Evolutionary conservation across 2,888 invertebrate genomes (phyloP).

Genomic region (Chesias legatella): DNA sequence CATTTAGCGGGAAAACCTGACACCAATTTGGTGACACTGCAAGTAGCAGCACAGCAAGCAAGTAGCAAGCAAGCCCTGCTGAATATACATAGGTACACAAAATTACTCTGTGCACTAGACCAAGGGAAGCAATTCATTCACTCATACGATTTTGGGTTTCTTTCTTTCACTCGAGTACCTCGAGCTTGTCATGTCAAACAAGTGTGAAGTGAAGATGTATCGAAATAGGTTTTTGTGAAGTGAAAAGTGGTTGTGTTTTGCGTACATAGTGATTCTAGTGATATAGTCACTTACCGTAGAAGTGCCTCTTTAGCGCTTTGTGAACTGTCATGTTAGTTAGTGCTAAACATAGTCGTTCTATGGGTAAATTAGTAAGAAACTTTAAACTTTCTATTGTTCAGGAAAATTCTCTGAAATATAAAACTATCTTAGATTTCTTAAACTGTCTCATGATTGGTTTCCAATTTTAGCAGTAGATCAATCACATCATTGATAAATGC

Average conservation of each 20-base stretch:
- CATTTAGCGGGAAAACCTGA: too few relatives aligned
- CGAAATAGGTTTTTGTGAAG: constrained; percentile 15
- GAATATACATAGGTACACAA: too few relatives aligned
- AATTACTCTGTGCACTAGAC: too few relatives aligned
- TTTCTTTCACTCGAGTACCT: background rate
- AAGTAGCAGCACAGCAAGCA: too few relatives aligned
- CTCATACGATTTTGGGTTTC: too few relatives aligned
- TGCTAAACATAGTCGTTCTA: constrained; percentile 1
- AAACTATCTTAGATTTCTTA: background rate
- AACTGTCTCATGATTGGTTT: too few relatives aligned
- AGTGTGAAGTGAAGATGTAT: constrained; percentile 8
- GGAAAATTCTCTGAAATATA: constrained; percentile 7
- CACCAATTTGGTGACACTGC: too few relatives aligned
- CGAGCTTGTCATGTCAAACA: too few relatives aligned
- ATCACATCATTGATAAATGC: too few relatives aligned
- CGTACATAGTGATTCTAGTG: constrained; percentile 19
- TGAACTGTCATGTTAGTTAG: background rate
- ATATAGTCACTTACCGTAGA: background rate
- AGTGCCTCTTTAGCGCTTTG: constrained; percentile 7
- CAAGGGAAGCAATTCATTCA: too few relatives aligned
- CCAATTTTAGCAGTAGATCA: too few relatives aligned
- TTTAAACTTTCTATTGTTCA: constrained; percentile 21
- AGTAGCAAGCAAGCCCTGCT: too few relatives aligned
- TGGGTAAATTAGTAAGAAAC: constrained; percentile 10
- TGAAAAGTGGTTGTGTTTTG: constrained; percentile 20